A percentile compares a stretch with the other conserved stretches of the same genome.
These are phyloP conservation scores for Orthosia incerta DNA, from an alignment of 2,888 invertebrate genomes.

Conservation along the genomic window DNA sequence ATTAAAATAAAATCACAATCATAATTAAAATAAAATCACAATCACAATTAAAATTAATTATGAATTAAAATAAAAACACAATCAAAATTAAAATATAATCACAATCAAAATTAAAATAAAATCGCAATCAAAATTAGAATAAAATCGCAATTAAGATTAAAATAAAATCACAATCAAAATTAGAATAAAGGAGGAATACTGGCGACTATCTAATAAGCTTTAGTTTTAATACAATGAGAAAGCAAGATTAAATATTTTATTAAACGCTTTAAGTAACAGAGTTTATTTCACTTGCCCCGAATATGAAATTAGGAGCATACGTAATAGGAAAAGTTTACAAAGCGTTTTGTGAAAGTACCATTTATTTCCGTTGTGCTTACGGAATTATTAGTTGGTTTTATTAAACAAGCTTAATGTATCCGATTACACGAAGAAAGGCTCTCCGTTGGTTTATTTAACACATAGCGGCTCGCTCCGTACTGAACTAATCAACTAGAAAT, in stretches of 20 bases:
- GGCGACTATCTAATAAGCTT: slow-evolving; percentile 68
- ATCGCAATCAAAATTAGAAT: too few species aligned
- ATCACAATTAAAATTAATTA: too few species aligned
- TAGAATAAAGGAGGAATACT: slow-evolving; percentile 51
- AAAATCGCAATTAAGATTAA: too few species aligned
- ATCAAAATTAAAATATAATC: too few species aligned
- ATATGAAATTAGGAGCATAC: slow-evolving; percentile 47
- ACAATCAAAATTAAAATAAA: too few species aligned
- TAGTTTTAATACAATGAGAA: slow-evolving; percentile 27
- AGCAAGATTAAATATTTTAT: slow-evolving; percentile 43
- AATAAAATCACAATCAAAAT: too few species aligned
- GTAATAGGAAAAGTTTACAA: slow-evolving; percentile 39
- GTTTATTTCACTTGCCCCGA: slow-evolving; percentile 35
- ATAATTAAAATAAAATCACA: too few species aligned
- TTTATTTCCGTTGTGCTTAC: slow-evolving; percentile 53
- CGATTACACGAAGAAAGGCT: slow-evolving; percentile 58
- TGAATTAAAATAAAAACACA: too few species aligned
- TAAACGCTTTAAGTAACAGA: slow-evolving; percentile 26
- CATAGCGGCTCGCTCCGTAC: slow-evolving; percentile 14
- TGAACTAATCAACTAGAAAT: slow-evolving; percentile 33
- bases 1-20: too few species aligned
- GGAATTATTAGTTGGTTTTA: slow-evolving; percentile 53
- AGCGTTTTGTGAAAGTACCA: slow-evolving; percentile 54
- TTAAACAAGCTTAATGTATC: slow-evolving; percentile 62
- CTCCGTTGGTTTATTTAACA: slow-evolving; percentile 40